Evolutionary conservation across 2,888 invertebrate genomes (phyloP).

Genomic region (Drosophila fungiperda): DNA sequence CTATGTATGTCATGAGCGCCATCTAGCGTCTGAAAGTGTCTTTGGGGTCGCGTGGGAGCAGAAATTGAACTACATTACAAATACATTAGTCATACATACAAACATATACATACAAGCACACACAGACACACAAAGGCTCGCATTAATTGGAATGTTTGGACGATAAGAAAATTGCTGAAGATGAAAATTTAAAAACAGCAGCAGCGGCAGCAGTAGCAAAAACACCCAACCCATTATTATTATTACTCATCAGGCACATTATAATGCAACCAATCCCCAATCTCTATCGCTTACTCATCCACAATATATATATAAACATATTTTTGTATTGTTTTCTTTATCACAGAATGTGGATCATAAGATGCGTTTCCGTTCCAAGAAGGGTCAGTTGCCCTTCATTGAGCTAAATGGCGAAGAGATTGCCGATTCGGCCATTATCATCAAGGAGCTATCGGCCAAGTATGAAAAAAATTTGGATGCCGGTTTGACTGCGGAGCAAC

Average conservation of each 20-base stretch:
- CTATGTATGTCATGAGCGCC: conserved; percentile 79
- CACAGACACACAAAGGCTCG: neutral
- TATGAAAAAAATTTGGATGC: conserved; percentile 94
- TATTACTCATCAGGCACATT: conserved; percentile 47
- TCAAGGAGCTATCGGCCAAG: conserved; percentile 93
- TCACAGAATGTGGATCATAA: conserved; percentile 96
- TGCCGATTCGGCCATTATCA: conserved; percentile 95
- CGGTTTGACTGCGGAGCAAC: conserved; percentile 93
- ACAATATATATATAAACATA: neutral
- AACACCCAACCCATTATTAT: conserved; percentile 2
- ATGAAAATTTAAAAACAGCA: conserved; percentile 3
- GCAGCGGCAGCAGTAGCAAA: neutral
- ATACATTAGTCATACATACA: conserved; percentile 60
- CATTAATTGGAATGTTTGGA: conserved; percentile 53
- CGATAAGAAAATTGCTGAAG: conserved; percentile 38
- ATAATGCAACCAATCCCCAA: conserved; percentile 5
- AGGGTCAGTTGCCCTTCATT: conserved; percentile 97
- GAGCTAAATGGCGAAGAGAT: conserved; percentile 98
- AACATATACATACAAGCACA: conserved; percentile 19
- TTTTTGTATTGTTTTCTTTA: neutral
- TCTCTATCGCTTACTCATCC: conserved; percentile 37
- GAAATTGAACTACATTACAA: conserved; percentile 72
- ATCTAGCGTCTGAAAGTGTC: conserved; percentile 60
- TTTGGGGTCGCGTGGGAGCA: conserved; percentile 54
- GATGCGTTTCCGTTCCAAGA: conserved; percentile 96